Evolutionary conservation across 2,888 invertebrate genomes (phyloP).

Genomic region (Lottia scabra): DNA sequence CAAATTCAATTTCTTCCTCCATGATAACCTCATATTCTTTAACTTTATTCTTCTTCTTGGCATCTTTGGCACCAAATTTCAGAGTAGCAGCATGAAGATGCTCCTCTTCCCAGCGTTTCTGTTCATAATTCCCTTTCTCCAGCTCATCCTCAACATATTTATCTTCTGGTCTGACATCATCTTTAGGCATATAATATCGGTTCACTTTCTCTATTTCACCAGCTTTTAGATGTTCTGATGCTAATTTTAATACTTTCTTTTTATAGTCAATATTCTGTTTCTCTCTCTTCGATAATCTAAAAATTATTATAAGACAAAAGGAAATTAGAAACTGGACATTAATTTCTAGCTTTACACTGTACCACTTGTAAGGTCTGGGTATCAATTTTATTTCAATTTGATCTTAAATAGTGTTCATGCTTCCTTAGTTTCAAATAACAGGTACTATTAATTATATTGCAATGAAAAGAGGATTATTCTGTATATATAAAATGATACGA

Average conservation of each 20-base stretch:
- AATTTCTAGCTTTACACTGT: too few species aligned
- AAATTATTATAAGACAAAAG: conserved; percentile 10
- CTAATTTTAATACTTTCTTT: conserved; percentile 87
- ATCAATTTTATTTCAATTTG: too few species aligned
- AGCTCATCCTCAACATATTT: conserved; percentile 77
- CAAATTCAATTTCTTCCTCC: conserved; percentile 98
- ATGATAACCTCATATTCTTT: conserved; percentile 90
- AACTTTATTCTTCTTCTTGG: conserved; percentile 69
- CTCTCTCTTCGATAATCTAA: conserved; percentile 89
- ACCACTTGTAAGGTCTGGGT: too few species aligned
- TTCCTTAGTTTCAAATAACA: too few species aligned
- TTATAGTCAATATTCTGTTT: conserved; percentile 88
- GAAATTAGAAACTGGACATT: background rate
- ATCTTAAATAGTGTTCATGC: too few species aligned
- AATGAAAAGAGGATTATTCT: too few species aligned
- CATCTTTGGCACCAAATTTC: conserved; percentile 93
- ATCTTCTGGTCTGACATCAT: conserved; percentile 66
- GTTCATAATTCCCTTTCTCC: conserved; percentile 77
- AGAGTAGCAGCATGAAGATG: conserved; percentile 93
- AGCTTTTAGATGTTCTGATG: conserved; percentile 95
- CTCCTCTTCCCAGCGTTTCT: conserved; percentile 96
- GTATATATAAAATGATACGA: too few species aligned
- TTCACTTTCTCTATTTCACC: conserved; percentile 92
- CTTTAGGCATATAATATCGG: conserved; percentile 94
- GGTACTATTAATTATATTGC: too few species aligned